Evolutionary conservation across 2,113 vertebrate genomes (phyloP).

Genomic region (Gracilinanus agilis): DNA sequence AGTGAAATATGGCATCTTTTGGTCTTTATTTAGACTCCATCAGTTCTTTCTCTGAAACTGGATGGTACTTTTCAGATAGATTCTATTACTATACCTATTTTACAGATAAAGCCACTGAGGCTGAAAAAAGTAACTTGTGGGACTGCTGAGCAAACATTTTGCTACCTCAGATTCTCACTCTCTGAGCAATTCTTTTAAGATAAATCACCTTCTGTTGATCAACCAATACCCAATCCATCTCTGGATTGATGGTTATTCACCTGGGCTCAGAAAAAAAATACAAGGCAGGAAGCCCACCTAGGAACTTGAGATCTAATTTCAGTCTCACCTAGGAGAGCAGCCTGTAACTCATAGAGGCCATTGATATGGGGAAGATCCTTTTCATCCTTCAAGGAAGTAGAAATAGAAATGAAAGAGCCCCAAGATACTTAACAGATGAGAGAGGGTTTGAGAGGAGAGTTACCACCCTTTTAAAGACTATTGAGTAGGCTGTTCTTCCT

Average conservation of each 20-base stretch:
- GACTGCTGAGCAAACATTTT: neutral
- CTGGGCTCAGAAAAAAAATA: neutral
- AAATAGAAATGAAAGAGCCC: neutral
- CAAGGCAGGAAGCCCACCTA: neutral
- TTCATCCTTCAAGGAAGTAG: neutral
- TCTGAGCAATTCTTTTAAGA: neutral
- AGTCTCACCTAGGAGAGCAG: neutral
- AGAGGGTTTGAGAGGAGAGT: neutral
- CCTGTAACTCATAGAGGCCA: neutral
- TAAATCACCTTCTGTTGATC: neutral
- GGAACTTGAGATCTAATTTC: neutral
- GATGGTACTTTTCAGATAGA: neutral
- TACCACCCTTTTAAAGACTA: neutral
- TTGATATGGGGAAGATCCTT: neutral
- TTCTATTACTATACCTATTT: neutral
- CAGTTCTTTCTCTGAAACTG: too few relatives aligned
- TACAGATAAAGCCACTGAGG: neutral
- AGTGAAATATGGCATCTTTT: too few relatives aligned
- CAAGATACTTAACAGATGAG: neutral
- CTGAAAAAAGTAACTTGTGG: neutral
- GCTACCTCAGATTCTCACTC: neutral
- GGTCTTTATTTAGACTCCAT: too few relatives aligned
- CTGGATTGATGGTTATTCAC: neutral
- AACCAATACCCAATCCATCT: neutral
- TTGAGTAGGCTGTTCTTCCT: neutral